Percentiles rank a stretch among this genome's conserved stretches.
Evolutionary conservation across 2,113 vertebrate species (phyloP).

Genomic region (Microtus oregoni): DNA sequence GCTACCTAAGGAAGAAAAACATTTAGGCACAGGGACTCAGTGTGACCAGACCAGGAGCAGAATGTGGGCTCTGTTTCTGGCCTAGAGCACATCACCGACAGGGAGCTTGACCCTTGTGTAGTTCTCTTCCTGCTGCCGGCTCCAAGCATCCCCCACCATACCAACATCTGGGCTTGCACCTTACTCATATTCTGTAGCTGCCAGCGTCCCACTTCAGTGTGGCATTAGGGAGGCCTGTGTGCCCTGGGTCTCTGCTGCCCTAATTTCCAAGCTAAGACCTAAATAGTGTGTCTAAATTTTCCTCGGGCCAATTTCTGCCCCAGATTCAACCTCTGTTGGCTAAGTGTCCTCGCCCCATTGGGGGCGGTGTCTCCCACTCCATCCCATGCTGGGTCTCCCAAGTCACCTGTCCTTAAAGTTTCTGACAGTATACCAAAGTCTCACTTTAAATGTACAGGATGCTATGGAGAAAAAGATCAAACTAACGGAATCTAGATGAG

Average conservation of each 20-base stretch:
- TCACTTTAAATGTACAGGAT: background rate
- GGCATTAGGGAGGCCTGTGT: conserved; percentile 11
- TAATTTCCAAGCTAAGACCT: conserved; percentile 80
- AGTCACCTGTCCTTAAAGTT: conserved; percentile 6
- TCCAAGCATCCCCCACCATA: background rate
- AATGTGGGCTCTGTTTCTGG: background rate
- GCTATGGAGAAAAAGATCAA: background rate
- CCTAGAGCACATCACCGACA: background rate
- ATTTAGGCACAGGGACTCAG: background rate
- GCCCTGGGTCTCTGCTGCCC: conserved; percentile 68
- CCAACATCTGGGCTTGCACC: background rate
- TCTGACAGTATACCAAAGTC: background rate
- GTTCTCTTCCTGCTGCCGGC: background rate
- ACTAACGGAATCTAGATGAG: background rate
- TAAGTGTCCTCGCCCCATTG: conserved; percentile 42
- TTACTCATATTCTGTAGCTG: background rate
- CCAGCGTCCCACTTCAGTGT: background rate
- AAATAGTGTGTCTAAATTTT: conserved; percentile 83
- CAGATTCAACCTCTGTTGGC: conserved; percentile 80
- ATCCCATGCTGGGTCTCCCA: background rate
- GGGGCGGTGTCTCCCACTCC: conserved; percentile 20
- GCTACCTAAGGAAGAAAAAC: background rate
- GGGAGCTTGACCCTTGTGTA: fast-evolving
- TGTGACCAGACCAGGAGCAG: background rate
- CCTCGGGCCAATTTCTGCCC: conserved; percentile 74